Evolutionary conservation across 2,797 vertebrate genomes (phyloP).

Genomic region (Neosilurus mollespiculum): DNA sequence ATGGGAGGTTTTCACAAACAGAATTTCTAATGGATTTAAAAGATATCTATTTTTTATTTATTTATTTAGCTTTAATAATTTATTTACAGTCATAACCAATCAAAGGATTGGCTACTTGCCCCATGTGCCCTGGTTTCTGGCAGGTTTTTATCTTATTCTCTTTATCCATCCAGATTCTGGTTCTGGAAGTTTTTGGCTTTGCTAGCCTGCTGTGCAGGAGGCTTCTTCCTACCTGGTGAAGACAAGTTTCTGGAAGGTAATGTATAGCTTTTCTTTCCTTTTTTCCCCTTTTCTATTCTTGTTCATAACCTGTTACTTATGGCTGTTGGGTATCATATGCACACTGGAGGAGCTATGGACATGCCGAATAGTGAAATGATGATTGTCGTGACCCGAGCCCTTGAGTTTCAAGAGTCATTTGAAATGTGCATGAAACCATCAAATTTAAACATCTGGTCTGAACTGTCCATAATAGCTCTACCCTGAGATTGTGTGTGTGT

Average conservation of each 20-base stretch:
- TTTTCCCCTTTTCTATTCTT: neutral
- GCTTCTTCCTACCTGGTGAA: conserved; percentile 91
- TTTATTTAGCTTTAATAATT: neutral
- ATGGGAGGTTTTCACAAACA: neutral
- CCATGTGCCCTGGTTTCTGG: neutral
- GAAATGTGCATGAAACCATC: neutral
- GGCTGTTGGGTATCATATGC: conserved; percentile 9
- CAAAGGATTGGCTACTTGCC: neutral
- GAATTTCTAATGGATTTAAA: neutral
- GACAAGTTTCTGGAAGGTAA: conserved; percentile 90
- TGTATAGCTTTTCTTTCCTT: neutral
- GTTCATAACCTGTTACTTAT: neutral
- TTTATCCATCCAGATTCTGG: conserved; percentile 84
- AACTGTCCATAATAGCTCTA: neutral
- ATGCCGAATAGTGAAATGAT: neutral
- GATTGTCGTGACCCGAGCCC: neutral
- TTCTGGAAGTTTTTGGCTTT: conserved; percentile 87
- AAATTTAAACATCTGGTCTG: neutral
- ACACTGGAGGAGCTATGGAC: conserved; percentile 2
- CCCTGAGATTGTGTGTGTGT: neutral
- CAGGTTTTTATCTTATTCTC: neutral
- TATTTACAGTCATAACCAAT: neutral
- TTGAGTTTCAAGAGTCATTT: neutral
- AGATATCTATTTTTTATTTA: neutral
- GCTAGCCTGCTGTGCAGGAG: conserved; percentile 87